Base-by-base conservation (phyloP, 2,888 invertebrate genomes). In the Miltochrista miniata region DNA sequence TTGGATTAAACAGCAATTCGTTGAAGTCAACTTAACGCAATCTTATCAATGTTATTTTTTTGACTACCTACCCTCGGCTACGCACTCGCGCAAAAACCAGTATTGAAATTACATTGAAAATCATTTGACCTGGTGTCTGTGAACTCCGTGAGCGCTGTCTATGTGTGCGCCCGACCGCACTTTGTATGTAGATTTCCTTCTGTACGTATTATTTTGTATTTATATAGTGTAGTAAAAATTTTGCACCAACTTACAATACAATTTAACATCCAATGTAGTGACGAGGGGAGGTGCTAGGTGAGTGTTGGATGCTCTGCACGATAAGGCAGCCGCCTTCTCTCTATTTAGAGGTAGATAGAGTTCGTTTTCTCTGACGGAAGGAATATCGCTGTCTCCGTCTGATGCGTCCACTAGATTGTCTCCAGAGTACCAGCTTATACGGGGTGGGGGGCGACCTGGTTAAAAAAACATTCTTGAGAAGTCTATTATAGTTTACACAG, bases 381-480 rank as follows among this genome's bases (percentile, higher is more conserved):
- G 93, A 31, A 92, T 87, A 57, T 94, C 94, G 18, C 93, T 93
- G 56, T 94, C 89, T 15, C 93, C 92, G 70, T 95, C 95, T 69
- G 93, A 95, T 33, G 93, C 93, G 70, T 96, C 95, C 49, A 96
- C 90, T 36, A 96, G 90, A 2, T 94, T 94, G 60, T 94, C 94
- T 60, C 95, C 96, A 54, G 95, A 94, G 93, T 95, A 96, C 96
- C 96, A 96, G 51, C 94, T 95, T 58, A 96, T 94, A 5, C 93
- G 92, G 0, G 96, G 96, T 14, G 94, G 92, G 0, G 96, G 96
- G 49, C 94, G 93, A 65, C 96, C 96, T 96, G 81, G n/a, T n/a
- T 7, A 63, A 63, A 35, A 1, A 38, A 24, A 5, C 2, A 4
- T 24, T 4, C 18, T 2, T 24, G 18, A 24, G 18, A 24, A 24